Evolutionary conservation across 2,888 invertebrate species (phyloP).

Genomic region (Sisyra terminalis): DNA sequence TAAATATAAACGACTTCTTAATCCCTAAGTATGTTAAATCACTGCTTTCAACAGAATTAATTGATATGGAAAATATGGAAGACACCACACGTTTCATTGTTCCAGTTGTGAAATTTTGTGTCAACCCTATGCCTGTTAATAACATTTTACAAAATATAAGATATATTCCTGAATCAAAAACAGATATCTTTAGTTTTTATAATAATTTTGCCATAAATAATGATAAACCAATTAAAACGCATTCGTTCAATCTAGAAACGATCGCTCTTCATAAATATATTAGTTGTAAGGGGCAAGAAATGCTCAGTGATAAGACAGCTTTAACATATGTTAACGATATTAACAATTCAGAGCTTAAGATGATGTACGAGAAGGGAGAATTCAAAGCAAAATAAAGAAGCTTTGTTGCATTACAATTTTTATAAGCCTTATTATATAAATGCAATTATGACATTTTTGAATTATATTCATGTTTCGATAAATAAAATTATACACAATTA

Average conservation of each 20-base stretch:
- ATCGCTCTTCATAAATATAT: constrained; percentile 23
- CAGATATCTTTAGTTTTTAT: constrained; percentile 2
- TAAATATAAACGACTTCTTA: constrained; percentile 49
- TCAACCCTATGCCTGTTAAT: constrained; percentile 12
- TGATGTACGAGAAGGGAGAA: constrained; percentile 4
- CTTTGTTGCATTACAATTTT: background rate
- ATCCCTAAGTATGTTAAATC: constrained; percentile 40
- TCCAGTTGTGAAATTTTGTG: constrained; percentile 23
- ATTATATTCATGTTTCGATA: too few relatives aligned
- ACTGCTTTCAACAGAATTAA: constrained; percentile 31
- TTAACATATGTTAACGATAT: constrained; percentile 2
- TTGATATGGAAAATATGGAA: constrained; percentile 31
- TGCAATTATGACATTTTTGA: too few relatives aligned
- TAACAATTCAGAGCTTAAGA: constrained; percentile 6
- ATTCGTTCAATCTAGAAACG: constrained; percentile 17
- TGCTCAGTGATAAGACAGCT: constrained; percentile 3
- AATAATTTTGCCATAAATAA: background rate
- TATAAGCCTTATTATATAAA: background rate
- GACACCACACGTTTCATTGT: constrained; percentile 17
- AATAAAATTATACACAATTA: too few relatives aligned
- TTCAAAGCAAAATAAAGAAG: background rate
- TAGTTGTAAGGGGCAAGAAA: constrained; percentile 13
- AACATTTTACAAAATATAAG: background rate
- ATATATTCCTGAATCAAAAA: background rate
- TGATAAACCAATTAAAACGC: constrained; percentile 13